A percentile compares a stretch with the other conserved stretches of the same genome.
phyloP scores from a whole-genome alignment of 2,113 vertebrate species.

The Sander vitreus region DNA sequence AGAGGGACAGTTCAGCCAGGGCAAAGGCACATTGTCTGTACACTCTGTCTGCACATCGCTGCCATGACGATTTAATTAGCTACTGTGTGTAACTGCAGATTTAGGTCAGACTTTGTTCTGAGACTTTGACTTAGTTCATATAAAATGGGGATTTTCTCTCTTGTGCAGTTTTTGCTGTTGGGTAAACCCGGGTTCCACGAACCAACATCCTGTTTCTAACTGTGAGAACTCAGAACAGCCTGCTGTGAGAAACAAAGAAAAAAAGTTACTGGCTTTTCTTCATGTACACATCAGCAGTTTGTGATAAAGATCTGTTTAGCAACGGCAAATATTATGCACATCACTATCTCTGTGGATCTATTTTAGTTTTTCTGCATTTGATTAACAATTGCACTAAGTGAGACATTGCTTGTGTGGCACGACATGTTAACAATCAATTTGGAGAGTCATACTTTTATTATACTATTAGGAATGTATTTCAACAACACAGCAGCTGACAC shows the following conservation, averaged over 20 bases:
- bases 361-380: slow-evolving; percentile 13
- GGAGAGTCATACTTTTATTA: neutral
- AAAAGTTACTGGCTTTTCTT: slow-evolving; percentile 46
- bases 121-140: slow-evolving; percentile 57
- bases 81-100: slow-evolving; percentile 66
- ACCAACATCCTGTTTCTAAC: slow-evolving; percentile 62
- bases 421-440: neutral
- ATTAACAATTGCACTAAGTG: slow-evolving; percentile 17
- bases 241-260: slow-evolving; percentile 36
- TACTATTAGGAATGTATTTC: slow-evolving; percentile 5
- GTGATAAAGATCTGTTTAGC: slow-evolving; percentile 45
- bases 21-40: slow-evolving; percentile 28
- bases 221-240: slow-evolving; percentile 40
- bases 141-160: slow-evolving; percentile 61
- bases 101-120: slow-evolving; percentile 66
- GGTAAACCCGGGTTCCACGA: slow-evolving; percentile 44
- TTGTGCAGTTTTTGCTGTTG: slow-evolving; percentile 51
- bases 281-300: slow-evolving; percentile 13
- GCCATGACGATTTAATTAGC: slow-evolving; percentile 61
- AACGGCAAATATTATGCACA: slow-evolving; percentile 35
- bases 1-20: slow-evolving; percentile 26
- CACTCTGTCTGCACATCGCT: slow-evolving; percentile 5
- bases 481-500: slow-evolving; percentile 18
- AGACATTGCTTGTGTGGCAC: slow-evolving; percentile 1
- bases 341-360: slow-evolving; percentile 26